Percentiles rank a stretch among this genome's conserved stretches.
Conservation (phyloP, 2,797 vertebrate species). For the Chaunax sp. region DNA sequence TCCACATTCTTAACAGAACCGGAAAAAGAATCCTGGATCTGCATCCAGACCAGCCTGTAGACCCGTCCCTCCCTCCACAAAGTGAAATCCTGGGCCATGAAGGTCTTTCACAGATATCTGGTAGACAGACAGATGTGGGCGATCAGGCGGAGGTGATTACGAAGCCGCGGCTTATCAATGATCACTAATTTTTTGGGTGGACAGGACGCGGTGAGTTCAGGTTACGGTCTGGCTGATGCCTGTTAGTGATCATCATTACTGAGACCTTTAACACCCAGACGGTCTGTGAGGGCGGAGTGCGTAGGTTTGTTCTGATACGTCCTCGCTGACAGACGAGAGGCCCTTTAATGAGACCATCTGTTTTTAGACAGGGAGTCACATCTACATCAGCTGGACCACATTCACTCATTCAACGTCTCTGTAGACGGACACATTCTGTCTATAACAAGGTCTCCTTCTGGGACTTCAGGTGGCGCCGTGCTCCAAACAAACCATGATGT, state of each 20-base stretch:
- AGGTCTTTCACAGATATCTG: too few species aligned
- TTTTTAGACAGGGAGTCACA: neutral
- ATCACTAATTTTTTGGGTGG: neutral
- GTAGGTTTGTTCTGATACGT: conserved; percentile 40
- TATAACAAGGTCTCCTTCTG: too few species aligned
- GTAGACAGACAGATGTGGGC: too few species aligned
- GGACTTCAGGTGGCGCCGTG: too few species aligned
- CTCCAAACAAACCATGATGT: too few species aligned
- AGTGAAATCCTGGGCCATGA: too few species aligned
- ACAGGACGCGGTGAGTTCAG: neutral
- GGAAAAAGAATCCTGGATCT: too few species aligned
- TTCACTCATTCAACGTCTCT: too few species aligned
- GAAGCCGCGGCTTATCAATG: neutral
- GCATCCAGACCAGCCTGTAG: too few species aligned
- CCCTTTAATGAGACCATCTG: conserved; percentile 3
- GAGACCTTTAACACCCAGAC: conserved; percentile 38
- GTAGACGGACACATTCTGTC: too few species aligned
- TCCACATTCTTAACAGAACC: too few species aligned
- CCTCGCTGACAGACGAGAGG: conserved; percentile 39
- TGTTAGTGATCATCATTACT: conserved; percentile 24
- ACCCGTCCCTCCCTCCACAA: too few species aligned
- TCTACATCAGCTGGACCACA: neutral
- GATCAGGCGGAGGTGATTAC: neutral
- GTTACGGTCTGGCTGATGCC: conserved; percentile 20
- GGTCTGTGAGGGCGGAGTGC: neutral